phyloP scores from a whole-genome alignment of 2,888 invertebrate species.

The Hanleya hanleyi region DNA sequence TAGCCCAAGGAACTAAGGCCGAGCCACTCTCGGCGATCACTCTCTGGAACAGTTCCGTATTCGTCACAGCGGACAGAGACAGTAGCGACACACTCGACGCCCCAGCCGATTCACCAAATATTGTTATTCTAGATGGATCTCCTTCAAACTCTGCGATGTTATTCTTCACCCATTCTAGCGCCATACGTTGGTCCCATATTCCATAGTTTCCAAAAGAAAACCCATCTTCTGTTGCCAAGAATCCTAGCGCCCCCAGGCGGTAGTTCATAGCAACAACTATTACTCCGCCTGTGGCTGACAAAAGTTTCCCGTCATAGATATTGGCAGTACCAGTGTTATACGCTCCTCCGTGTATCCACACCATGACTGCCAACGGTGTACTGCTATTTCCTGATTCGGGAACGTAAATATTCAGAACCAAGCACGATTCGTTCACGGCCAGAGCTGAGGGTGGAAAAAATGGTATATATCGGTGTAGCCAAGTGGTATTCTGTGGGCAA shows the following conservation, averaged over 20 bases:
- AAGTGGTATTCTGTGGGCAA: slow-evolving; percentile 14
- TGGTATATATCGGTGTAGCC: neutral
- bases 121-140: slow-evolving; percentile 44
- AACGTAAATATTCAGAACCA: slow-evolving; percentile 95
- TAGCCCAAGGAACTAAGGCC: slow-evolving; percentile 29
- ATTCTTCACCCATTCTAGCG: slow-evolving; percentile 93
- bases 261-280: slow-evolving; percentile 96
- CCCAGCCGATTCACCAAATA: slow-evolving; percentile 59
- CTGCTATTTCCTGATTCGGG: slow-evolving; percentile 80
- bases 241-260: slow-evolving; percentile 92
- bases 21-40: slow-evolving; percentile 53
- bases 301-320: slow-evolving; percentile 75
- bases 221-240: slow-evolving; percentile 86
- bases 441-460: slow-evolving; percentile 84
- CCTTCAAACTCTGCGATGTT: slow-evolving; percentile 78
- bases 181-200: slow-evolving; percentile 94
- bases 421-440: slow-evolving; percentile 90
- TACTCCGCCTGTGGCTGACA: slow-evolving; percentile 91
- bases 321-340: slow-evolving; percentile 95
- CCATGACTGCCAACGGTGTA: slow-evolving; percentile 81
- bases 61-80: slow-evolving; percentile 41
- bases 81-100: slow-evolving; percentile 44
- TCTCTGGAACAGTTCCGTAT: slow-evolving; percentile 45
- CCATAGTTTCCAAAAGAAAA: slow-evolving; percentile 92
- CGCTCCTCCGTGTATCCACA: slow-evolving; percentile 95